These are phyloP conservation scores for Altica lythri DNA, from an alignment of 2,888 invertebrate genomes.

Conservation along the genomic window DNA sequence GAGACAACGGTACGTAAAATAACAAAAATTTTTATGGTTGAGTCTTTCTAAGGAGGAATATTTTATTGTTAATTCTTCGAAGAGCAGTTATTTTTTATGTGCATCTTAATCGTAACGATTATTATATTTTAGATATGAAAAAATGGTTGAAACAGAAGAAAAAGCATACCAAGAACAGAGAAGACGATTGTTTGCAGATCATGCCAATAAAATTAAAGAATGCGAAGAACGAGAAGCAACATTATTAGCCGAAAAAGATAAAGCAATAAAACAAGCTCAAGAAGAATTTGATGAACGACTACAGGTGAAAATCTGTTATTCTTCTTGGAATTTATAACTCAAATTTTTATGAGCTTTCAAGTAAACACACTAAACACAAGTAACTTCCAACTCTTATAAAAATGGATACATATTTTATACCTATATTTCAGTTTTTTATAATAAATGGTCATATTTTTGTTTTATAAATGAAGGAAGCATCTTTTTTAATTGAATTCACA, in stretches of 20 bases:
- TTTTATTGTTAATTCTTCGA: neutral
- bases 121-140: constrained; percentile 57
- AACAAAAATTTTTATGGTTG: no score
- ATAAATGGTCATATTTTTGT: no score
- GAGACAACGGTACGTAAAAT: constrained; percentile 61
- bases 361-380: no score
- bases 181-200: constrained; percentile 59
- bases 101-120: neutral
- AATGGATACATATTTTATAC: no score
- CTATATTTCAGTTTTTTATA: no score
- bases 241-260: constrained; percentile 57
- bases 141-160: constrained; percentile 62
- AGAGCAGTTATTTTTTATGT: neutral
- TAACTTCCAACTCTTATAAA: no score
- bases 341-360: no score
- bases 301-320: constrained; percentile 46
- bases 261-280: constrained; percentile 58
- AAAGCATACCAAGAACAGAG: constrained; percentile 62
- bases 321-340: neutral
- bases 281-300: constrained; percentile 61
- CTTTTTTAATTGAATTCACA: no score
- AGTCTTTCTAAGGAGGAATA: no score
- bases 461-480: no score
- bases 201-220: constrained; percentile 54
- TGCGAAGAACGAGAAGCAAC: constrained; percentile 59